Conservation (phyloP, 2,888 invertebrate species). For the Pristionchus arcanus region DNA sequence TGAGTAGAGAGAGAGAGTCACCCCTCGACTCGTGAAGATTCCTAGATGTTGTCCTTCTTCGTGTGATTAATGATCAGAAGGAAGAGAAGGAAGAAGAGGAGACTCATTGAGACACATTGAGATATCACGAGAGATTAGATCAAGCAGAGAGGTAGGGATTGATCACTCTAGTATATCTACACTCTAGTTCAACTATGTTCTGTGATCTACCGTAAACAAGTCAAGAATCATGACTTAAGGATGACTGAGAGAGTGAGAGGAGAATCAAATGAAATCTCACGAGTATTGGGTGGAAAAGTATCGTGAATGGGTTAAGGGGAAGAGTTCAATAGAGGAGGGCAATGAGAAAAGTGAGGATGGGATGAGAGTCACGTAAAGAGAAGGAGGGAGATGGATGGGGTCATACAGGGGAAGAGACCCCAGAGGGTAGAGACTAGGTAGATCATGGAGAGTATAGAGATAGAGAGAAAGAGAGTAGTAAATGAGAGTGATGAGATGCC, state of each 20-base stretch:
- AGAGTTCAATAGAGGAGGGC: conserved; percentile 4
- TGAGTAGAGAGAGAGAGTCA: conserved; percentile 12
- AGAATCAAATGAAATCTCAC: conserved; percentile 35
- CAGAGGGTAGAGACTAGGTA: conserved; percentile 22
- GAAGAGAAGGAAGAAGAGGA: neutral
- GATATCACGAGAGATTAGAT: conserved; percentile 6
- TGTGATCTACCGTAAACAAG: conserved; percentile 1
- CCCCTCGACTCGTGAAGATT: conserved; percentile 42
- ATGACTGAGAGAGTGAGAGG: neutral
- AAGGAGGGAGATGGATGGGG: conserved; percentile 15
- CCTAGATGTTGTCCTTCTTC: conserved; percentile 46
- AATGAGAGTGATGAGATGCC: conserved; percentile 48
- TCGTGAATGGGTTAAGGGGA: conserved; percentile 36
- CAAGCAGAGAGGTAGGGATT: neutral
- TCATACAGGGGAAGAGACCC: conserved; percentile 42
- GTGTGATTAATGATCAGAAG: conserved; percentile 42
- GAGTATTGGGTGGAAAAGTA: conserved; percentile 42
- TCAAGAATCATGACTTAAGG: neutral
- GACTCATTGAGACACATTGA: conserved; percentile 36
- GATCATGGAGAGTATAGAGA: conserved; percentile 10
- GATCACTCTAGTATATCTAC: neutral
- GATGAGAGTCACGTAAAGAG: conserved; percentile 32
- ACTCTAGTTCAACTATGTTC: neutral
- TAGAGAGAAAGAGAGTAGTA: neutral
- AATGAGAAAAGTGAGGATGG: conserved; percentile 36